Base-by-base conservation (phyloP, 1,140 invertebrate genomes). In the Bactericera cockerelli region DNA sequence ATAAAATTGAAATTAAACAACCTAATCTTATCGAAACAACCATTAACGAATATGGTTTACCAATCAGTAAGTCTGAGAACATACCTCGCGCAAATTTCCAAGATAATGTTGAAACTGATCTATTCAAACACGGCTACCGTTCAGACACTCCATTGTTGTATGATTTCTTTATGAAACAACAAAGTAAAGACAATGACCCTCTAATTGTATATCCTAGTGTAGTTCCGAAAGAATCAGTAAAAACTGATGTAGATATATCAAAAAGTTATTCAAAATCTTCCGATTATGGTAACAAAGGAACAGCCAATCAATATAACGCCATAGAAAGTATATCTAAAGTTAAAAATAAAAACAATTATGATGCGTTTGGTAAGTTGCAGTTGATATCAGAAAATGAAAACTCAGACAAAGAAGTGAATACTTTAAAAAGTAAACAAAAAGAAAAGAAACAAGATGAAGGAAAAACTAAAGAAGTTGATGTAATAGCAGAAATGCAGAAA, bases 361-460 rank as follows among this genome's bases (percentile, higher is more conserved):
- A n/a, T n/a, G n/a, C n/a, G n/a, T n/a, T n/a, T n/a, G n/a, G n/a
- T n/a, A n/a, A n/a, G n/a, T n/a, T n/a, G n/a, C n/a, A n/a, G n/a
- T n/a, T n/a, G n/a, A n/a, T n/a, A n/a, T n/a, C n/a, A n/a, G n/a
- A n/a, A n/a, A n/a, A n/a, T n/a, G n/a, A n/a, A n/a, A n/a, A n/a
- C n/a, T n/a, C n/a, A n/a, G n/a, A n/a, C n/a, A n/a, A n/a, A n/a
- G n/a, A n/a, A n/a, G n/a, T 10, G 19, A 49, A 49, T 8, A 49
- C 6, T 6, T 49, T 49, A 49, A 49, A 49, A 6, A 49, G n/a
- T 49, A 16, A 49, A 49, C 42, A 49, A 49, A 49, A 49, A 49
- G 22, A 19, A 49, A 19, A 49, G 22, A 6, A 49, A 16, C n/a
- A 4, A 49, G 13, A 31, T 4, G 28, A 13, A 31, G 4, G 28